These are phyloP conservation scores for Pterostichus niger DNA, from an alignment of 2,888 invertebrate genomes.

Conservation along the genomic window DNA sequence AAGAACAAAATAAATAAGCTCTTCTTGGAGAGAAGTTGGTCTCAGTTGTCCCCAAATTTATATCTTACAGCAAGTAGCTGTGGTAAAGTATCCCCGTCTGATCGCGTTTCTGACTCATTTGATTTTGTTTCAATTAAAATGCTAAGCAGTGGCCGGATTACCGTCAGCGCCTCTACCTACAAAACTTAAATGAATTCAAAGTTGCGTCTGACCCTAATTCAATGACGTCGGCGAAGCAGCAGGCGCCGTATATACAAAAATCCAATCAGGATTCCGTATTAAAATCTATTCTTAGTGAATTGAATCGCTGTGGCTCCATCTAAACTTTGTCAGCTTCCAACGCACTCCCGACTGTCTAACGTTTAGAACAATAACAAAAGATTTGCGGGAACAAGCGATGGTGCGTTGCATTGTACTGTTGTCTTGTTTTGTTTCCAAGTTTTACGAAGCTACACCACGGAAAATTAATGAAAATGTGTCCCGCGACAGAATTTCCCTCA, in stretches of 20 bases:
- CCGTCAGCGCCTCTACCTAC: conserved; percentile 52
- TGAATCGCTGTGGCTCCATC: neutral
- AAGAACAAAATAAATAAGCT: conserved; percentile 27
- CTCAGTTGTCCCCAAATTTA: conserved; percentile 28
- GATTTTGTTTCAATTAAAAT: conserved; percentile 65
- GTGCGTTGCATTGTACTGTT: conserved; percentile 28
- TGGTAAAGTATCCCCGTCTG: conserved; percentile 13
- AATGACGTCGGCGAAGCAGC: conserved; percentile 23
- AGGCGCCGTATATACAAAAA: conserved; percentile 52
- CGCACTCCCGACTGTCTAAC: neutral
- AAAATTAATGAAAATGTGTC: conserved; percentile 52
- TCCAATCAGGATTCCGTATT: conserved; percentile 53
- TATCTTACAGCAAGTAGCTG: conserved; percentile 20
- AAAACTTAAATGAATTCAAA: conserved; percentile 64
- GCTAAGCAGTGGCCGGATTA: conserved; percentile 65
- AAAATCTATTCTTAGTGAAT: conserved; percentile 42
- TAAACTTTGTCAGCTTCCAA: conserved; percentile 22
- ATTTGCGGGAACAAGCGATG: conserved; percentile 18
- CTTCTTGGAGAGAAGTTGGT: neutral
- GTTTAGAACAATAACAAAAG: conserved; percentile 33
- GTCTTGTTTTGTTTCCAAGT: conserved; percentile 49
- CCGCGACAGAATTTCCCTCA: conserved; percentile 16
- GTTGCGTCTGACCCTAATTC: conserved; percentile 53
- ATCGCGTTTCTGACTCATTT: conserved; percentile 59
- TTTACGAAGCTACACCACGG: conserved; percentile 8